Percentiles rank a stretch among this genome's conserved stretches.
phyloP scores from a whole-genome alignment of 2,113 vertebrate species.

The Syrmaticus mikado region DNA sequence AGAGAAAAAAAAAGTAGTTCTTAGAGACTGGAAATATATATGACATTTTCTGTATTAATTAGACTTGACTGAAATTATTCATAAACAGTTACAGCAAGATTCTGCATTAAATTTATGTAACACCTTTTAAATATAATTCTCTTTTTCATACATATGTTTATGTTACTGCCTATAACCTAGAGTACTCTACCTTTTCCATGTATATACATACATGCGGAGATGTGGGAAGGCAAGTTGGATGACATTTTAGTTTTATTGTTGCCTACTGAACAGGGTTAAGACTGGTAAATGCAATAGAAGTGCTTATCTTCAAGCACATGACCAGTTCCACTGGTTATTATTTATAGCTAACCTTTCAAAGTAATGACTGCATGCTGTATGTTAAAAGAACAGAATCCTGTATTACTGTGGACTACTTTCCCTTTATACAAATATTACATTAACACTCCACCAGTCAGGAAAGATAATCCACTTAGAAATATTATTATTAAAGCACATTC shows the following conservation, averaged over 20 bases:
- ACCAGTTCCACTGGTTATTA: neutral
- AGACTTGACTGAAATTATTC: neutral
- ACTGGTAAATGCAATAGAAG: neutral
- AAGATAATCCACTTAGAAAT: constrained; percentile 10
- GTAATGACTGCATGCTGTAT: neutral
- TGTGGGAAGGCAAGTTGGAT: neutral
- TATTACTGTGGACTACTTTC: neutral
- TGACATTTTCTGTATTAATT: neutral
- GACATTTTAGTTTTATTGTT: neutral
- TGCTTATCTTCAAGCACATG: neutral
- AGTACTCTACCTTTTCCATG: neutral
- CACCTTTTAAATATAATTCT: neutral
- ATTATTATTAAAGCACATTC: constrained; percentile 20
- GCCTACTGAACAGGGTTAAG: neutral
- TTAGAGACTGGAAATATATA: neutral
- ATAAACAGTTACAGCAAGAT: neutral
- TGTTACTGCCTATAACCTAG: neutral
- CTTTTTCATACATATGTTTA: neutral
- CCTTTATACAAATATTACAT: neutral
- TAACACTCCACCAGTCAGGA: neutral
- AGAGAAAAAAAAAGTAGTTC: neutral
- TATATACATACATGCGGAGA: neutral
- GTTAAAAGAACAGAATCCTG: neutral
- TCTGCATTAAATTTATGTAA: neutral
- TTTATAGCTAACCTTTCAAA: constrained; percentile 23